Evolutionary conservation across 2,888 invertebrate species (phyloP).

Genomic region (Philopedon plagiatum): DNA sequence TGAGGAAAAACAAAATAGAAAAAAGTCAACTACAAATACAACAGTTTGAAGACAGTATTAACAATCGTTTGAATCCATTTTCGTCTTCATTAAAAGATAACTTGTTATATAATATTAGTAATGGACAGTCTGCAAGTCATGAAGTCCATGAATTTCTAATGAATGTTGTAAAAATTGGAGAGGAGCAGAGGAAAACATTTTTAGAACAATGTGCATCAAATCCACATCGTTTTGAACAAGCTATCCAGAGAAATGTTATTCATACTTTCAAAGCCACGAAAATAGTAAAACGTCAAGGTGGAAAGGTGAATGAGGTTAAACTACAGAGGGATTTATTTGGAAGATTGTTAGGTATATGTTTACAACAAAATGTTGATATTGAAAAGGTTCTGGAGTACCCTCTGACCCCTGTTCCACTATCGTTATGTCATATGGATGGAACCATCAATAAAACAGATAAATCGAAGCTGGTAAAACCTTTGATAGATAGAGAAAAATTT

Average conservation of each 20-base stretch:
- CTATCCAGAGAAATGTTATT: constrained; percentile 26
- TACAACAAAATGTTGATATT: constrained; percentile 50
- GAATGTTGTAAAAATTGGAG: constrained; percentile 54
- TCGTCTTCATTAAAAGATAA: constrained; percentile 34
- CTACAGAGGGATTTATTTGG: constrained; percentile 54
- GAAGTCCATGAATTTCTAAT: constrained; percentile 25
- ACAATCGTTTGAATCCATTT: neutral
- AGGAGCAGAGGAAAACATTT: constrained; percentile 52
- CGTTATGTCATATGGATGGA: constrained; percentile 1
- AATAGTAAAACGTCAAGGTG: constrained; percentile 43
- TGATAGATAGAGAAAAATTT: too few relatives aligned
- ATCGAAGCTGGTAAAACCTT: neutral
- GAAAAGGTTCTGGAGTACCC: constrained; percentile 51
- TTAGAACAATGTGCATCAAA: constrained; percentile 58
- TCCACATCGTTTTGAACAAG: constrained; percentile 17
- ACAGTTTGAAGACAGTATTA: too few relatives aligned
- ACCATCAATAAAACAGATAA: neutral
- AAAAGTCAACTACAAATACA: neutral
- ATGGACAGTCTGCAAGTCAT: constrained; percentile 39
- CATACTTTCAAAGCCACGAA: neutral
- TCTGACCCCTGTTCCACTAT: constrained; percentile 47
- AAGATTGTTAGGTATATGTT: constrained; percentile 51
- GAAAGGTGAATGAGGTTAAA: constrained; percentile 49
- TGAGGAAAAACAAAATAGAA: neutral
- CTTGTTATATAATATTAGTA: constrained; percentile 53